Conservation (phyloP, 2,888 invertebrate species). For the Meloe dianella region DNA sequence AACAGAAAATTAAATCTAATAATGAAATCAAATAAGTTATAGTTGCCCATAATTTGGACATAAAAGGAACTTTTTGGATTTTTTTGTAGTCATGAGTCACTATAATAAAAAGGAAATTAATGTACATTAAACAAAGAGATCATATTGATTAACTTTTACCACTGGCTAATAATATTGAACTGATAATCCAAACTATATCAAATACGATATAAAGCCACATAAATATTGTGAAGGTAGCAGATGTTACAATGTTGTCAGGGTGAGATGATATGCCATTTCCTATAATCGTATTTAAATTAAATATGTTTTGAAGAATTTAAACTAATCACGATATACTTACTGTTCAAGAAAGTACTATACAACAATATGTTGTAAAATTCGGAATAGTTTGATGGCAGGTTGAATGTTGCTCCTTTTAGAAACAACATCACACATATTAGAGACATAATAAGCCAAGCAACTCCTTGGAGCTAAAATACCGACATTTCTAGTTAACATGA, state of each 20-base stretch:
- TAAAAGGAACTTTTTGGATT: constrained; percentile 25
- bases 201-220: constrained; percentile 42
- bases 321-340: neutral
- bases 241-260: constrained; percentile 32
- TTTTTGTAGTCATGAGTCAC: constrained; percentile 33
- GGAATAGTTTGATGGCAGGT: neutral
- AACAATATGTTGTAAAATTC: neutral
- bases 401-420: constrained; percentile 7
- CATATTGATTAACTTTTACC: constrained; percentile 33
- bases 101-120: constrained; percentile 27
- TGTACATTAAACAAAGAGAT: neutral
- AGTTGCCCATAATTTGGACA: constrained; percentile 8
- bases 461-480: constrained; percentile 38
- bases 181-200: constrained; percentile 37
- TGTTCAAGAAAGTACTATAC: neutral
- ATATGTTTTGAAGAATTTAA: neutral
- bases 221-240: constrained; percentile 37
- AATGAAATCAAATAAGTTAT: constrained; percentile 34
- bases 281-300: neutral
- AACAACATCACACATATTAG: constrained; percentile 33
- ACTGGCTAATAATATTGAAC: constrained; percentile 36
- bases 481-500: neutral
- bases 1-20: constrained; percentile 38
- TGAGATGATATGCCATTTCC: neutral
- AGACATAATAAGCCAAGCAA: constrained; percentile 33